Evolutionary conservation across 92 coral and sea anemone species (phyloP).

Genomic region (Paramuricea clavata): DNA sequence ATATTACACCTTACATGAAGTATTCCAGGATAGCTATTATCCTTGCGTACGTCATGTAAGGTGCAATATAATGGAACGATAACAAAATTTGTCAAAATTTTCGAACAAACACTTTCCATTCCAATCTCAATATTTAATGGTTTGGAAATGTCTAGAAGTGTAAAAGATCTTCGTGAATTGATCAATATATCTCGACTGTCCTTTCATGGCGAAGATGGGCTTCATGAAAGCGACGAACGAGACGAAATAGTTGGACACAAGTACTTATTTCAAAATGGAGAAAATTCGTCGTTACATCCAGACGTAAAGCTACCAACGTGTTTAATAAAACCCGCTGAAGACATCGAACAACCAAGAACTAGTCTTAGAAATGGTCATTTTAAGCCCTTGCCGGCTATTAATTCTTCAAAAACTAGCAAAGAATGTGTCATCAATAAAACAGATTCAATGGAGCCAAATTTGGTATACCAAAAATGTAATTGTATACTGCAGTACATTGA

Average conservation of each 20-base stretch:
- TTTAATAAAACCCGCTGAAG: not conserved
- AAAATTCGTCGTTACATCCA: not conserved
- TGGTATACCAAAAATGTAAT: not conserved
- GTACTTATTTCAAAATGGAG: not conserved
- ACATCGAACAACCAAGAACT: not conserved
- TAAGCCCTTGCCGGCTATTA: not conserved
- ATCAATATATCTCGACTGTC: conserved; percentile 91
- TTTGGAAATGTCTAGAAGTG: conserved; percentile 80
- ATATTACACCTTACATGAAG: no score
- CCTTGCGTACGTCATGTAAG: no score
- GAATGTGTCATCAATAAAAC: not conserved
- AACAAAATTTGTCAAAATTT: no score
- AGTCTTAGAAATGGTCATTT: not conserved
- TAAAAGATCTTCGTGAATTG: conserved; percentile 87
- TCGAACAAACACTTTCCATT: no score
- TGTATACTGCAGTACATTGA: conserved; percentile 72
- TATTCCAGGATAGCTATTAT: no score
- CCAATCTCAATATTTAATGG: no score
- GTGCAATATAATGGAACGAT: no score
- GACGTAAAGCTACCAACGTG: not conserved
- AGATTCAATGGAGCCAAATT: no score
- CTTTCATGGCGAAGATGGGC: conserved; percentile 83
- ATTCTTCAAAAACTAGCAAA: not conserved
- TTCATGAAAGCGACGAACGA: conserved; percentile 24
- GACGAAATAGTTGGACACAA: conserved; percentile 9